These are phyloP conservation scores for Protophormia terraenovae DNA, from an alignment of 2,888 invertebrate genomes.

Conservation along the genomic window DNA sequence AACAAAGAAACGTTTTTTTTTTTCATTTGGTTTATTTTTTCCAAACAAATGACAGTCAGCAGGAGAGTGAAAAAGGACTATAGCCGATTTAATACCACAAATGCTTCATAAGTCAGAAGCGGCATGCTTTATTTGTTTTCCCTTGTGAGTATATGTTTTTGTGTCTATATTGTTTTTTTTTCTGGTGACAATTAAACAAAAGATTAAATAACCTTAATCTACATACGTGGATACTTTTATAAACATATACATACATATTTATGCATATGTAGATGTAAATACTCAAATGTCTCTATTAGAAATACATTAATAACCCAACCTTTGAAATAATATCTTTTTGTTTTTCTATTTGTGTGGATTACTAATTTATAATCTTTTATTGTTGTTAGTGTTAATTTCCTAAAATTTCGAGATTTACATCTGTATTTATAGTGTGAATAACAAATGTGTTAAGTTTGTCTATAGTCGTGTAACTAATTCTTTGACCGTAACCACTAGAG, in stretches of 20 bases:
- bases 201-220: slow-evolving; percentile 59
- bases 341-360: background rate
- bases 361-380: background rate
- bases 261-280: background rate
- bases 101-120: slow-evolving; percentile 59
- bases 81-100: slow-evolving; percentile 46
- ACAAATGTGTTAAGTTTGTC: background rate
- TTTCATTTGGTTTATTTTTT: background rate
- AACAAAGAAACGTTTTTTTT: slow-evolving; percentile 26
- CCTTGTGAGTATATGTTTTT: background rate
- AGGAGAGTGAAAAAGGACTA: slow-evolving; percentile 36
- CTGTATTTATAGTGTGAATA: background rate
- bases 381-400: background rate
- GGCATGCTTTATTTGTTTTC: slow-evolving; percentile 33
- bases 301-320: background rate
- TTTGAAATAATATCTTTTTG: background rate
- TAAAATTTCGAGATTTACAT: background rate
- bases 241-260: slow-evolving; percentile 1
- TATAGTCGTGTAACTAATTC: background rate
- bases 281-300: background rate
- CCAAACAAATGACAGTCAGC: slow-evolving; percentile 19
- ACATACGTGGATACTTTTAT: background rate
- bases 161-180: background rate
- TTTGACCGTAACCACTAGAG: background rate
- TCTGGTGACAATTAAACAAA: slow-evolving; percentile 62